A percentile compares a stretch with the other conserved stretches of the same genome.
These are phyloP conservation scores for Pluvialis apricaria DNA, from an alignment of 2,113 vertebrate genomes.

Conservation along the genomic window DNA sequence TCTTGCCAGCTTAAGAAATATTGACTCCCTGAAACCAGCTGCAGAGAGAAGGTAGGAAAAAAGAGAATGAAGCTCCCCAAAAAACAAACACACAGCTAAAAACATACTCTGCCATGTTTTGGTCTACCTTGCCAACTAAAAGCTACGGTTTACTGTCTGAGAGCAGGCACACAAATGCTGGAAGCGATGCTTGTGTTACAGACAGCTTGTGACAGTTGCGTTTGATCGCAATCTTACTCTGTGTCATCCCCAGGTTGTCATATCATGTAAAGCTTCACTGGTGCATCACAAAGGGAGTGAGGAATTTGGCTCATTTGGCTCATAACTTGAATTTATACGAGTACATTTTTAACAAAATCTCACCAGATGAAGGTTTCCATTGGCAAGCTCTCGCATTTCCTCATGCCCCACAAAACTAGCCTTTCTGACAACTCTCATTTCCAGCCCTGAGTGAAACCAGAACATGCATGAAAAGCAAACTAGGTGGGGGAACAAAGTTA, in stretches of 20 bases:
- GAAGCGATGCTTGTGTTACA: background rate
- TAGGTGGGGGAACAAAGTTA: background rate
- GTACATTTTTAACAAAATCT: background rate
- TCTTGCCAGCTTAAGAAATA: background rate
- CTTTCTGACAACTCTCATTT: constrained; percentile 6
- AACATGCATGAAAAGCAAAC: background rate
- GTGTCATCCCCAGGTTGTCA: background rate
- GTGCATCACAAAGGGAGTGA: background rate
- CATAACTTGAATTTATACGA: background rate
- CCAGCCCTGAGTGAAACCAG: constrained; percentile 29
- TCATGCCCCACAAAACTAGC: background rate
- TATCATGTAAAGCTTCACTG: background rate
- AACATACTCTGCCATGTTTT: background rate
- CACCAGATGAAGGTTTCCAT: background rate
- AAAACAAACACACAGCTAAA: background rate
- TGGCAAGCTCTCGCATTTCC: background rate
- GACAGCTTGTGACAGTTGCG: background rate
- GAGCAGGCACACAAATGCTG: background rate
- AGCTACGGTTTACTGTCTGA: background rate
- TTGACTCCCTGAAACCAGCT: background rate
- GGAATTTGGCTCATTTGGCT: background rate
- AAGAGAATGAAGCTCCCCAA: background rate
- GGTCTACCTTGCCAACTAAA: background rate
- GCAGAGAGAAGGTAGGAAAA: background rate
- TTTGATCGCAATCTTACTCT: background rate